Conservation (phyloP, 2,888 invertebrate genomes). For the Neocrepidodera transversa region DNA sequence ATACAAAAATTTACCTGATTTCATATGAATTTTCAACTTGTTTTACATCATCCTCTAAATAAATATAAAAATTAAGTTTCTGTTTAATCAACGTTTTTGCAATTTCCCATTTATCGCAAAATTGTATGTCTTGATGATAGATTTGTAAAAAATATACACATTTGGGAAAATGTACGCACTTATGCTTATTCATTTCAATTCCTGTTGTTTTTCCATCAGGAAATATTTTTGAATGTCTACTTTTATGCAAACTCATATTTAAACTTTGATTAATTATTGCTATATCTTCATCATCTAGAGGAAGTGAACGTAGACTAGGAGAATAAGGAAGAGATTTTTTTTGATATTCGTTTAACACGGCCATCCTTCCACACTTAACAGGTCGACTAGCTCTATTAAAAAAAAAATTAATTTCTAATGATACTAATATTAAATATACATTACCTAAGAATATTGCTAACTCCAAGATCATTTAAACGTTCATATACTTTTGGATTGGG, state of each 20-base stretch:
- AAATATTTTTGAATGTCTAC: slow-evolving; percentile 38
- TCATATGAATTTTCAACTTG: not conserved
- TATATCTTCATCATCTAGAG: slow-evolving; percentile 45
- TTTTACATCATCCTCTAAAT: not conserved
- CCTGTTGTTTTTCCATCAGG: not conserved
- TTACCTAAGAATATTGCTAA: slow-evolving; percentile 46
- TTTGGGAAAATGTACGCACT: not conserved
- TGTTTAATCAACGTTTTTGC: not conserved
- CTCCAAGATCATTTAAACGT: slow-evolving; percentile 45
- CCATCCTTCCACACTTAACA: slow-evolving; percentile 49
- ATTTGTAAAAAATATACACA: slow-evolving; percentile 10
- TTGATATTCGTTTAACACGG: slow-evolving; percentile 47
- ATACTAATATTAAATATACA: not conserved
- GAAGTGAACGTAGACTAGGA: slow-evolving; percentile 48
- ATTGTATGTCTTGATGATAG: not conserved
- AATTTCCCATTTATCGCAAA: not conserved
- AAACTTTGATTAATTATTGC: slow-evolving; percentile 47
- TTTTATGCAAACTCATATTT: slow-evolving; percentile 45
- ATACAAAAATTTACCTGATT: slow-evolving; percentile 1
- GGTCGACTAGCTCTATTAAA: slow-evolving; percentile 45
- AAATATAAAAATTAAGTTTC: slow-evolving; percentile 16
- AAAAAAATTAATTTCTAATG: not conserved
- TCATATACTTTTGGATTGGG: slow-evolving; percentile 40
- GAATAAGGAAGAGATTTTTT: slow-evolving; percentile 48
- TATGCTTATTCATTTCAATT: not conserved